phyloP scores from a whole-genome alignment of 2,888 invertebrate species.

The Leistus spinibarbis region DNA sequence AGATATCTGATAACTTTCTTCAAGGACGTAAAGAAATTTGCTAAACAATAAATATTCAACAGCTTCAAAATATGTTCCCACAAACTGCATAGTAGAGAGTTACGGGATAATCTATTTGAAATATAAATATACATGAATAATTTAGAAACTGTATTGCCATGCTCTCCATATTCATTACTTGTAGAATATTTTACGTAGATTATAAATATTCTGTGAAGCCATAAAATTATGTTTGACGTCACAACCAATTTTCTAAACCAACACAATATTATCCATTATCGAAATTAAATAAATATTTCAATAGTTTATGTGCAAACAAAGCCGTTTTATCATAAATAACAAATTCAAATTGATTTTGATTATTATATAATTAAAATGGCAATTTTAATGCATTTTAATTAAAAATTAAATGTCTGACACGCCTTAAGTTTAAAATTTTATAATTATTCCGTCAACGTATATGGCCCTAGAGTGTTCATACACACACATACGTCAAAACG shows the following conservation, averaged over 20 bases:
- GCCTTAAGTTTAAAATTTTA: too few species aligned
- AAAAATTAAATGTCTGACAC: too few species aligned
- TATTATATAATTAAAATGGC: too few species aligned
- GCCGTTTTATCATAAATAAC: too few species aligned
- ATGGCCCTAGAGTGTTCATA: too few species aligned
- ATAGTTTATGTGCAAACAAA: neutral
- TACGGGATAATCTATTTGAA: conserved; percentile 4
- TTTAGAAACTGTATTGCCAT: neutral
- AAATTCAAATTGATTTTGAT: too few species aligned
- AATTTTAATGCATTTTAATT: too few species aligned
- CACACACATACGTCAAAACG: too few species aligned
- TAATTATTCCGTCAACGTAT: too few species aligned
- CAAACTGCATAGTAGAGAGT: neutral
- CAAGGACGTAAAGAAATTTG: neutral
- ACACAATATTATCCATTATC: neutral
- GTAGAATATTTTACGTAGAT: neutral
- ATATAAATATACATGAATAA: conserved; percentile 20
- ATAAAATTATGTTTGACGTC: neutral
- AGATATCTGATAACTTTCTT: neutral
- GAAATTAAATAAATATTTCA: neutral
- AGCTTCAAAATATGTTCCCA: neutral
- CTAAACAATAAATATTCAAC: neutral
- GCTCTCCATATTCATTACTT: conserved; percentile 3
- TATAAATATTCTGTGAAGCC: neutral
- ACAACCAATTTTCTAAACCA: too few species aligned